Percentiles rank a stretch among this genome's conserved stretches.
These are phyloP conservation scores for Thryonomys swinderianus DNA, from an alignment of 2,113 vertebrate genomes.

Conservation along the genomic window DNA sequence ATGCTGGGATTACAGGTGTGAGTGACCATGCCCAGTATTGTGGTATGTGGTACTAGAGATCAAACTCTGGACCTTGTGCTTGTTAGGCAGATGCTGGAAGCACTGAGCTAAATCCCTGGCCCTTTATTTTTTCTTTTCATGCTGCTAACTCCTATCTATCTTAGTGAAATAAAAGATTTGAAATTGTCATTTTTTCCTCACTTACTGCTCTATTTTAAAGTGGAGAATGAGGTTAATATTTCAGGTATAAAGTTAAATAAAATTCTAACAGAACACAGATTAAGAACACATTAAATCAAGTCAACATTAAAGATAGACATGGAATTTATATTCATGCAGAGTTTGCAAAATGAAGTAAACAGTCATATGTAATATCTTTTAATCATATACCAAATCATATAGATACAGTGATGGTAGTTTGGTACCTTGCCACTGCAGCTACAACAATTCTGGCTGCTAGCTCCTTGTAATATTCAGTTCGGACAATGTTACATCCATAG, in stretches of 20 bases:
- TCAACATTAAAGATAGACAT: neutral
- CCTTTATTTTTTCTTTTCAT: conserved; percentile 44
- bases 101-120: too few relatives aligned
- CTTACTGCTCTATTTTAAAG: conserved; percentile 36
- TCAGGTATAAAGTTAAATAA: conserved; percentile 35
- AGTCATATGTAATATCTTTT: neutral
- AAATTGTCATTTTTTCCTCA: conserved; percentile 42
- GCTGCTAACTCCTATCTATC: neutral
- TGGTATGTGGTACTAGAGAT: too few relatives aligned
- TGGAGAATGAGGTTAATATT: neutral
- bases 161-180: conserved; percentile 29
- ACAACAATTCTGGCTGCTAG: conserved; percentile 94
- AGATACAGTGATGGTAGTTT: neutral
- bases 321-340: neutral
- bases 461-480: conserved; percentile 97
- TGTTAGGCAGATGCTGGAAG: too few relatives aligned
- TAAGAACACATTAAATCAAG: neutral
- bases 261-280: conserved; percentile 18
- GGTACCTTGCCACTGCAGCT: conserved; percentile 93
- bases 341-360: conserved; percentile 13
- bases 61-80: too few relatives aligned
- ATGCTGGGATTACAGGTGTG: too few relatives aligned
- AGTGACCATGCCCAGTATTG: too few relatives aligned
- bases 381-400: neutral
- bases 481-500: conserved; percentile 94